A percentile compares a stretch with the other conserved stretches of the same genome.
These are phyloP conservation scores for Lamprologus tigripictilis DNA, from an alignment of 2,113 vertebrate genomes.

Conservation along the genomic window DNA sequence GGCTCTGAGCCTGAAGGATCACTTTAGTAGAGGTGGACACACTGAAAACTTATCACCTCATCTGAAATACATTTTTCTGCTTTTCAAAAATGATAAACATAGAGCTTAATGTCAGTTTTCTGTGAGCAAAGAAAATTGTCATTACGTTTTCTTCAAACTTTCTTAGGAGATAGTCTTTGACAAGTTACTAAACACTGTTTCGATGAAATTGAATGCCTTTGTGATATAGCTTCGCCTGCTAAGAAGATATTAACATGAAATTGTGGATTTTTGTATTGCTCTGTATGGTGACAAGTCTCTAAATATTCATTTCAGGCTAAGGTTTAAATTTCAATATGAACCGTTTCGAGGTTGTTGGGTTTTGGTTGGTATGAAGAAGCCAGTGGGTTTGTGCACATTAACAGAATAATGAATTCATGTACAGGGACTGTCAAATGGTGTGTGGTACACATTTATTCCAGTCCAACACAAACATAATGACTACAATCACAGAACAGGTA, in stretches of 20 bases:
- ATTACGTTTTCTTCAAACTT: neutral
- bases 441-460: neutral
- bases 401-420: neutral
- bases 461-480: neutral
- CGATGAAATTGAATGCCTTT: neutral
- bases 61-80: neutral
- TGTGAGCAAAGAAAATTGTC: neutral
- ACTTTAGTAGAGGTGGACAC: neutral
- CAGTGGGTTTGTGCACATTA: neutral
- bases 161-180: neutral
- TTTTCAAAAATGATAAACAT: neutral
- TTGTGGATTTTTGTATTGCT: neutral
- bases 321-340: neutral
- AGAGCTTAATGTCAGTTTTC: neutral
- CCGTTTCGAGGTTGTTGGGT: neutral
- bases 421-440: neutral
- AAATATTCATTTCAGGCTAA: neutral
- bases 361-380: neutral
- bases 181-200: neutral
- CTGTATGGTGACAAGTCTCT: neutral
- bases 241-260: neutral
- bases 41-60: neutral
- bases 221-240: neutral
- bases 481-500: neutral
- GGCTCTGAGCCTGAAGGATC: neutral